These are phyloP conservation scores for Caranx melampygus DNA, from an alignment of 2,113 vertebrate genomes.

Conservation along the genomic window DNA sequence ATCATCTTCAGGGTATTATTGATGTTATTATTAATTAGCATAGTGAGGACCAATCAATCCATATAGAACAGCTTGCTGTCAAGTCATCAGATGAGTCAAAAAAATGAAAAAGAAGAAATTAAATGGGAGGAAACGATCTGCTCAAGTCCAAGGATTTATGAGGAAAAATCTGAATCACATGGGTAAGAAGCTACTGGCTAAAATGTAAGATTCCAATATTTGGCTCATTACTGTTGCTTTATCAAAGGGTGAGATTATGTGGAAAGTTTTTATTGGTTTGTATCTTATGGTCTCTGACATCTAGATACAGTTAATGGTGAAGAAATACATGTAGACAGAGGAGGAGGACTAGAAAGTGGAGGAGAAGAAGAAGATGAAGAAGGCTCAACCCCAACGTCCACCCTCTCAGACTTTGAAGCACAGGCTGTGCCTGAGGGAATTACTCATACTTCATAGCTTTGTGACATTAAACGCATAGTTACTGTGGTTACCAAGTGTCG, in stretches of 20 bases:
- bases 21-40: conserved; percentile 30
- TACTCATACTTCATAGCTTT: too few relatives aligned
- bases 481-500: too few relatives aligned
- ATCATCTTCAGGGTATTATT: conserved; percentile 26
- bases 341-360: background rate
- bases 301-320: background rate
- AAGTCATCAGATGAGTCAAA: conserved; percentile 25
- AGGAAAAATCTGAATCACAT: conserved; percentile 7
- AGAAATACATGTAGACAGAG: background rate
- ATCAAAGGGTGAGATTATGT: conserved; percentile 40
- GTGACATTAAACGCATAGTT: too few relatives aligned
- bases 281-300: conserved; percentile 17
- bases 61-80: conserved; percentile 21
- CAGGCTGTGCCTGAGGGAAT: too few relatives aligned
- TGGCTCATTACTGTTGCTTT: conserved; percentile 29
- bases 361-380: background rate
- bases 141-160: conserved; percentile 6
- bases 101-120: background rate
- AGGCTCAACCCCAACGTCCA: background rate
- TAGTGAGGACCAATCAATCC: conserved; percentile 28
- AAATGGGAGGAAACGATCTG: conserved; percentile 23
- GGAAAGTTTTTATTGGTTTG: conserved; percentile 30
- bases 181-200: conserved; percentile 34
- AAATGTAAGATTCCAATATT: conserved; percentile 35
- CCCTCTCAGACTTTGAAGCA: too few relatives aligned